Conservation (phyloP, 2,888 invertebrate genomes). For the Chrysotoxum bicinctum region DNA sequence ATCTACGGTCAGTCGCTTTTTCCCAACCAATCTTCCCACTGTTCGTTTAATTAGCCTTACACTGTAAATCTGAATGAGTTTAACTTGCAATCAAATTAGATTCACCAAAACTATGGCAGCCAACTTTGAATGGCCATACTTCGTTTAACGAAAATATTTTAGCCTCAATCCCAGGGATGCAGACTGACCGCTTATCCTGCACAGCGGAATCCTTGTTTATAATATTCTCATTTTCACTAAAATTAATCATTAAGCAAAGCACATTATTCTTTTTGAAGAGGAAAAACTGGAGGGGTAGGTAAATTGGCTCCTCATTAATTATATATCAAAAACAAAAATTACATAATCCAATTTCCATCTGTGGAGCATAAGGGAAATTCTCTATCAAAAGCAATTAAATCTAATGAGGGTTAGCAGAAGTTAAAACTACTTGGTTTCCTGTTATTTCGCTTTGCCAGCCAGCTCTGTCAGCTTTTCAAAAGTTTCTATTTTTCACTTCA, state of each 20-base stretch:
- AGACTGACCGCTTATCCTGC: neutral
- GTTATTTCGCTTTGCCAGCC: constrained; percentile 1
- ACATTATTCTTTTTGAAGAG: neutral
- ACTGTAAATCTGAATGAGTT: too few relatives aligned
- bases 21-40: too few relatives aligned
- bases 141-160: too few relatives aligned
- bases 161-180: too few relatives aligned
- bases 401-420: constrained; percentile 49
- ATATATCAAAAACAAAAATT: neutral
- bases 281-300: neutral
- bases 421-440: neutral
- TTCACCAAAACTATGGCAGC: too few relatives aligned
- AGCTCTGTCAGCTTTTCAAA: neutral
- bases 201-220: neutral
- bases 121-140: too few relatives aligned
- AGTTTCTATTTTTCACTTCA: constrained; percentile 25
- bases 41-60: too few relatives aligned
- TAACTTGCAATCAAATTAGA: too few relatives aligned
- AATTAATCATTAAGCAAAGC: neutral
- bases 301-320: neutral
- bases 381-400: constrained; percentile 49
- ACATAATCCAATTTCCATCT: neutral
- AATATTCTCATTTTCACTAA: neutral
- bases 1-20: too few relatives aligned
- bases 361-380: neutral